Evolutionary conservation across 2,888 invertebrate genomes (phyloP).

Genomic region (Lampropteryx suffumata): DNA sequence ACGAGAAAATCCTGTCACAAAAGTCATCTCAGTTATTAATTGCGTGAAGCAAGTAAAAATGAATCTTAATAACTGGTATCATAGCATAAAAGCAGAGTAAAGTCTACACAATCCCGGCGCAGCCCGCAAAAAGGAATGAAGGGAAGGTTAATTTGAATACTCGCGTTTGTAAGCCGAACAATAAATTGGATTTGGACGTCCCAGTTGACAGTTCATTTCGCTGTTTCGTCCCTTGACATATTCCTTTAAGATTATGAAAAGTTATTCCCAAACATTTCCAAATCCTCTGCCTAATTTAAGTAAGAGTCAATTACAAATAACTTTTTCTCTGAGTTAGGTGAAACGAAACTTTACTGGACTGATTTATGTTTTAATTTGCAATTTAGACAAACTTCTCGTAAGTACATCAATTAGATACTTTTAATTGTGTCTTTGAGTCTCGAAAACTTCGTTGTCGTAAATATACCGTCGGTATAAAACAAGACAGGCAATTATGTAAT

Average conservation of each 20-base stretch:
- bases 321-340: constrained; percentile 55
- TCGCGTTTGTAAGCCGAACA: constrained; percentile 69
- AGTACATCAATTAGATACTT: constrained; percentile 51
- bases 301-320: constrained; percentile 70
- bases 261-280: constrained; percentile 61
- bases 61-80: constrained; percentile 61
- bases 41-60: constrained; percentile 52
- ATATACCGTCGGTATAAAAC: constrained; percentile 29
- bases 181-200: constrained; percentile 78
- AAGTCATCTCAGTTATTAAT: constrained; percentile 40
- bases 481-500: constrained; percentile 67
- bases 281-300: constrained; percentile 57
- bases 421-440: constrained; percentile 48
- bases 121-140: constrained; percentile 61
- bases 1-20: constrained; percentile 41
- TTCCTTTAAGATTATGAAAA: constrained; percentile 76
- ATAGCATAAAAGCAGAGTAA: constrained; percentile 51
- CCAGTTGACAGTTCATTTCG: constrained; percentile 79
- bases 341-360: constrained; percentile 59
- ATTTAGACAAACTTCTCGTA: constrained; percentile 35
- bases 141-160: constrained; percentile 74
- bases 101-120: constrained; percentile 52
- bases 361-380: constrained; percentile 67
- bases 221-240: constrained; percentile 72
- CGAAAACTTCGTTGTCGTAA: constrained; percentile 32